phyloP scores from a whole-genome alignment of 2,113 vertebrate species.

The Ifrita kowaldi region DNA sequence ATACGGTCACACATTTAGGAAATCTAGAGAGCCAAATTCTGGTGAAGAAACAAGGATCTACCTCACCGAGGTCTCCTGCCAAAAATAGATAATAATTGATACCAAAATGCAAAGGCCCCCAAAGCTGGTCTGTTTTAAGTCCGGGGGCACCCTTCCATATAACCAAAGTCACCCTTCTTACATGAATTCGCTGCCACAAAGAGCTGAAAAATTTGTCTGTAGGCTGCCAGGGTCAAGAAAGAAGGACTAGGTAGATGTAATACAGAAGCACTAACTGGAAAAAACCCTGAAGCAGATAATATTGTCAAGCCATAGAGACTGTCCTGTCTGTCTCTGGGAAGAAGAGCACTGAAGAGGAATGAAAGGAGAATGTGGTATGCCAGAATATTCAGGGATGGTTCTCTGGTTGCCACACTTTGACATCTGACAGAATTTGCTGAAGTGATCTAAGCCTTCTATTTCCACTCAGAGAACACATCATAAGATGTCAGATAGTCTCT shows the following conservation, averaged over 20 bases:
- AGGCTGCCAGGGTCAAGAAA: slow-evolving; percentile 24
- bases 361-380: neutral
- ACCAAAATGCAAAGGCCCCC: neutral
- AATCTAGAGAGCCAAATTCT: neutral
- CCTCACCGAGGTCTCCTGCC: neutral
- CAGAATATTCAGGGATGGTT: slow-evolving; percentile 4
- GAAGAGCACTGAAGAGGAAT: slow-evolving; percentile 6
- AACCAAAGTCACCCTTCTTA: neutral
- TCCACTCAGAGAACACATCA: neutral
- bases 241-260: neutral
- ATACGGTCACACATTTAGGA: neutral
- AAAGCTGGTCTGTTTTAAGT: neutral
- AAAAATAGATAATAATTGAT: neutral
- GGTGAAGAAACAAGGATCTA: neutral
- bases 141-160: neutral
- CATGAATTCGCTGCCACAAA: neutral
- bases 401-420: neutral
- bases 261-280: neutral
- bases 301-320: neutral
- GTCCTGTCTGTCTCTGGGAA: slow-evolving; percentile 30
- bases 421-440: neutral
- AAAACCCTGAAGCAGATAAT: neutral
- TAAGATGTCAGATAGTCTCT: neutral
- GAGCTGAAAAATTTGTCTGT: neutral
- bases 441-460: neutral